A percentile compares a stretch with the other conserved stretches of the same genome.
Conservation (phyloP, 2,797 vertebrate genomes). For the Dendrocincla fuliginosa region DNA sequence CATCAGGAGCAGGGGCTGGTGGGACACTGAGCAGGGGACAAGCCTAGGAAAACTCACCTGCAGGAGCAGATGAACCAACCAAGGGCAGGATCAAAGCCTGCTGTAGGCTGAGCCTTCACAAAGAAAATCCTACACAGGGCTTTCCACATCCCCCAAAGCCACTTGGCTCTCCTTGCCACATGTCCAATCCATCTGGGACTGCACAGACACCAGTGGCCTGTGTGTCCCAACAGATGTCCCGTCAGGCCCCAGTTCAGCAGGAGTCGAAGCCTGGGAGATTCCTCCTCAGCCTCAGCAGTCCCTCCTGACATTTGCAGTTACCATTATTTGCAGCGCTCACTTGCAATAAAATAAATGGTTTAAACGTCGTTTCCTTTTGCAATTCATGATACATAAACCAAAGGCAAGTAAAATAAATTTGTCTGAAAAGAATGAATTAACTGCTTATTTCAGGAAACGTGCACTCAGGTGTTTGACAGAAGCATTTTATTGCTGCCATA, state of each 20-base stretch:
- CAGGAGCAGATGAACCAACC: background rate
- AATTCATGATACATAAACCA: background rate
- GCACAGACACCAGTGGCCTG: background rate
- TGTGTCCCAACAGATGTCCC: background rate
- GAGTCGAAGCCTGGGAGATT: background rate
- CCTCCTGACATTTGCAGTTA: background rate
- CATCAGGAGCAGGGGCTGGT: fast-evolving
- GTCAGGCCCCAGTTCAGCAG: fast-evolving
- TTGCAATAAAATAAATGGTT: background rate
- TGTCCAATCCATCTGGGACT: fast-evolving
- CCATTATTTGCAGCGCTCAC: background rate
- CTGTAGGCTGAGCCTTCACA: background rate
- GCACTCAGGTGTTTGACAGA: background rate
- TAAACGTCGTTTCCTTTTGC: background rate
- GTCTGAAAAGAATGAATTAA: slow-evolving; percentile 9
- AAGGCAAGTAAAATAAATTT: background rate
- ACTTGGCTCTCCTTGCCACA: background rate
- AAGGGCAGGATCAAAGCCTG: fast-evolving
- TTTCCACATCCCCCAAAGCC: background rate
- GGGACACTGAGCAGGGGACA: fast-evolving
- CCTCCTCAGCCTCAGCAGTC: background rate
- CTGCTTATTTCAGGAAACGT: background rate
- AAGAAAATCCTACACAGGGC: background rate
- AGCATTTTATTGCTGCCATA: background rate
- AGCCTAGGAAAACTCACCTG: background rate